Evolutionary conservation across 1,140 invertebrate genomes (phyloP), one percentile per base, ranked within the genome.

Genomic region (Pseudobourletiella spinata): DNA sequence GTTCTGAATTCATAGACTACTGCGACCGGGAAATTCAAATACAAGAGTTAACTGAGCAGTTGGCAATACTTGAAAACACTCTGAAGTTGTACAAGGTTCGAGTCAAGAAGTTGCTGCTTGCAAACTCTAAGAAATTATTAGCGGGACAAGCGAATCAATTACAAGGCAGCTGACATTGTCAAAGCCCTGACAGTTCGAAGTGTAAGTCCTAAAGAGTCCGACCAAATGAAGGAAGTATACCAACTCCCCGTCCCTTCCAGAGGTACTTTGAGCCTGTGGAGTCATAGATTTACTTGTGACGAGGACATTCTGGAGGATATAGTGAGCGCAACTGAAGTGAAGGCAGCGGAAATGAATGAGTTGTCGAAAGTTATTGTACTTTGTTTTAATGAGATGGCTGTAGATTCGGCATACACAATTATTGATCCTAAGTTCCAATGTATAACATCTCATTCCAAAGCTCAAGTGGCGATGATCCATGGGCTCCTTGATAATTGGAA

Each of bases 401-500:
- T 59, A 1, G 25, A 51, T 11, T 64, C 62, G 4, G 25, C 15
- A 1, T 54, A 42, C 24, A 24, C 35, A 1, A n/a, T n/a, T n/a
- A 15, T 15, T 1, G 57, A 64, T 39, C 25, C 2, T 6, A 8
- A 57, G 22, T 35, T 48, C 3, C 51, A 60, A 20, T 4, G 2
- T 26, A 29, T 64, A 2, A 11, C 15, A 2, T 32, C 57, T 2
- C 6, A 30, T 24, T 46, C 35, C 3, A 59, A 63, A 30, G 65
- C 42, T 30, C 67, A 69, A 43, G 60, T 61, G 24, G 39, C 61
- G 3, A 46, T 67, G 28, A 1, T 64, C 3, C 1, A 62, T n/a
- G 67, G 67, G 28, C 39, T 76, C 8, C 48, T 67, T 54, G 30
- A 22, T 3, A 70, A 70, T 2, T 75, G 74, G 73, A 74, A 74